Evolutionary conservation across 2,797 vertebrate species (phyloP), one percentile per base, ranked within the genome.

Genomic region (Avahi laniger): DNA sequence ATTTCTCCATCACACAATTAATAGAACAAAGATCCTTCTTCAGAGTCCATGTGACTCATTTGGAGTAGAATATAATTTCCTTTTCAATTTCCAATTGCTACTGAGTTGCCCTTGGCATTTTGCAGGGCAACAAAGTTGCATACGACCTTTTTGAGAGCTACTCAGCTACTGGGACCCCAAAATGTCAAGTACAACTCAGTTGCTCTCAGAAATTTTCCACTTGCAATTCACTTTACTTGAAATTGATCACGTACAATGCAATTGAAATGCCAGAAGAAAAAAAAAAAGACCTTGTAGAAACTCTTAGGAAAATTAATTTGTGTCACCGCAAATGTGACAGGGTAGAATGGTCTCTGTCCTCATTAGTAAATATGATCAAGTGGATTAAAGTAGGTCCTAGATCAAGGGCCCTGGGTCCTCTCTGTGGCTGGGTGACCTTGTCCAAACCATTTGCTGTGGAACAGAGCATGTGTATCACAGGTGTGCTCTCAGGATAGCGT

Each of bases 161-260:
- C 54, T 95, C 75, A 87, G 87, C 67, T 84, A 89, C 30, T 35
- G 38, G 93, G 94, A 93, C 93, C 92, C 93, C 67, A 92, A 97
- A 98, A 97, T 97, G 97, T 98, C 97, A 97, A 97, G 91, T 96
- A 93, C 43, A 95, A 93, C 83, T 96, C 80, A 93, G 65, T 84
- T 48, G 30, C 50, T 92, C 73, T 96, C 91, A 87, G 83, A 94
- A 96, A 93, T 85, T 94, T 95, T 96, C 84, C 87, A 80, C 89
- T 92, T 95, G 57, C 13, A 89, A 76, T 97, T 93, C 70, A 75
- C 65, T 96, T 91, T 86, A 76, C 88, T 97, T 96, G 63, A 95
- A 95, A 91, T 61, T 89, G 59, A 95, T 93, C 72, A 78, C n/a
- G 63, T 61, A 89, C 54, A 91, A 93, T 38, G 43, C 65, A 92